Conservation (phyloP, 2,888 invertebrate species). For the Timandra comae region DNA sequence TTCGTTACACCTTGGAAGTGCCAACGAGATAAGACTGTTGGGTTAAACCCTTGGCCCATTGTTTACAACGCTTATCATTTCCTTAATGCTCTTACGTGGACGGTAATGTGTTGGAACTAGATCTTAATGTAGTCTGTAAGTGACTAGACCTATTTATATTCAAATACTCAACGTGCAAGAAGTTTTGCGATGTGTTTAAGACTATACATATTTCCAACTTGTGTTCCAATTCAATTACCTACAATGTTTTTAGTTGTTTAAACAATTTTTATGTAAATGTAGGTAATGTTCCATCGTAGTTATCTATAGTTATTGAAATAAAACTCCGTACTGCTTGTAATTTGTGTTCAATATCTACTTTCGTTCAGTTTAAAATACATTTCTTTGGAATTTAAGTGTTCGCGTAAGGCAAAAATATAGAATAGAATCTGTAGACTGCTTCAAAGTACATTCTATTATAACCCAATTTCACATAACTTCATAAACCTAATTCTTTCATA, state of each 20-base stretch:
- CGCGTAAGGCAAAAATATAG: too few relatives aligned
- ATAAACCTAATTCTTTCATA: slow-evolving; percentile 1
- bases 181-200: not conserved
- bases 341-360: too few relatives aligned
- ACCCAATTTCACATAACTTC: not conserved
- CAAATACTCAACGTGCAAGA: not conserved
- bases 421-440: too few relatives aligned
- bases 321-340: too few relatives aligned
- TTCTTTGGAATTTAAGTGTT: too few relatives aligned
- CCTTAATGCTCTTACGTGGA: slow-evolving; percentile 27
- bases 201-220: not conserved
- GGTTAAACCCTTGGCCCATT: slow-evolving; percentile 32
- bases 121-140: slow-evolving; percentile 3
- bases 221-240: not conserved
- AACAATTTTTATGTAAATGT: not conserved
- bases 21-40: slow-evolving; percentile 27
- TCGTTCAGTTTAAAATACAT: too few relatives aligned
- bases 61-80: slow-evolving; percentile 51
- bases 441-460: too few relatives aligned
- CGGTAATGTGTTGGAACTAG: slow-evolving; percentile 12
- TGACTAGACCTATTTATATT: not conserved
- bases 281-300: not conserved
- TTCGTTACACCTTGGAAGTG: slow-evolving; percentile 23
- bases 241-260: not conserved
- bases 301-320: too few relatives aligned